A percentile compares a stretch with the other conserved stretches of the same genome.
phyloP scores from a whole-genome alignment of 2,113 vertebrate species.

The Hyla sarda region DNA sequence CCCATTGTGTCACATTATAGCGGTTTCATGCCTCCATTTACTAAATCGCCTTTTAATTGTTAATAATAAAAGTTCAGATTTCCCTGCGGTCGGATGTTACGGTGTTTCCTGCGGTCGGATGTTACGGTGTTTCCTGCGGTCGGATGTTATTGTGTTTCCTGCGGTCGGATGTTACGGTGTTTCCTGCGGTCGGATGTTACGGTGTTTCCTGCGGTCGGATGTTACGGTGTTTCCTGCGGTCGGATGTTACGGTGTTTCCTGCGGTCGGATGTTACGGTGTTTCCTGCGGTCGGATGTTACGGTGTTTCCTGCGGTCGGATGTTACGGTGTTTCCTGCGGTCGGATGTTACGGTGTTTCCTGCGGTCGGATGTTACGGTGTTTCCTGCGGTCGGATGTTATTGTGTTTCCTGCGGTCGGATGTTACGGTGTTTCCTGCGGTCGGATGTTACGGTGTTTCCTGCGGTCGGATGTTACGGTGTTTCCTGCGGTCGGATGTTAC shows the following conservation, averaged over 20 bases:
- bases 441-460: not conserved
- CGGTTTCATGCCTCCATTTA: not conserved
- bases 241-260: not conserved
- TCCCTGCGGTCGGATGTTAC: not conserved
- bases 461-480: not conserved
- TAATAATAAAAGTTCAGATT: conserved; percentile 1
- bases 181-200: not conserved
- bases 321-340: not conserved
- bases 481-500: not conserved
- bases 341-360: not conserved
- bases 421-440: not conserved
- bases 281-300: not conserved
- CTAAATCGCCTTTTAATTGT: conserved; percentile 8
- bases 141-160: too few relatives aligned
- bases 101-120: not conserved
- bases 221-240: not conserved
- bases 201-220: not conserved
- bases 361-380: not conserved
- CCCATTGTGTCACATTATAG: not conserved
- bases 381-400: too few relatives aligned
- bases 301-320: not conserved
- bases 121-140: not conserved
- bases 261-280: not conserved
- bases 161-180: not conserved
- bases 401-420: not conserved